phyloP scores from a whole-genome alignment of 2,113 vertebrate species.

The Saccopteryx bilineata region DNA sequence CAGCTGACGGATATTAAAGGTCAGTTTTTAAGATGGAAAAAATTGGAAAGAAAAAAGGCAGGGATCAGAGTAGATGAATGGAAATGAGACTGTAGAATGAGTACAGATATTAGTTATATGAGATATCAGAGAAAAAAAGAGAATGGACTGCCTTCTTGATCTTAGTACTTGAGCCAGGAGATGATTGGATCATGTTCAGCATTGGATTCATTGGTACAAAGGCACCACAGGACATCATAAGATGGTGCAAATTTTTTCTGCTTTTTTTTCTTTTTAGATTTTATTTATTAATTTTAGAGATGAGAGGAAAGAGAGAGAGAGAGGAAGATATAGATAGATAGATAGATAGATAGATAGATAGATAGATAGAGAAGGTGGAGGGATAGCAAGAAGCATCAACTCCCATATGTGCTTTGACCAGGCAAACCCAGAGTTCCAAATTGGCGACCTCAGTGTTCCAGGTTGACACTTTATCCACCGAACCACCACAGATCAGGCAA shows the following conservation, averaged over 20 bases:
- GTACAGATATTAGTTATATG: neutral
- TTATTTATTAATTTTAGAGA: too few species aligned
- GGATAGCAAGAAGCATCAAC: too few species aligned
- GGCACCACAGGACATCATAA: neutral
- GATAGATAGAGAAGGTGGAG: too few species aligned
- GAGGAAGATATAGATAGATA: too few species aligned
- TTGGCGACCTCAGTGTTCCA: too few species aligned
- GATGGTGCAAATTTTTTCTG: neutral
- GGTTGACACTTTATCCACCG: too few species aligned
- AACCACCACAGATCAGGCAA: too few species aligned
- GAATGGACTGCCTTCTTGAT: neutral
- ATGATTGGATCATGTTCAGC: neutral
- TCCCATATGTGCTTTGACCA: too few species aligned
- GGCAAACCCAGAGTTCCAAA: too few species aligned
- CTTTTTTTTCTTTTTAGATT: neutral
- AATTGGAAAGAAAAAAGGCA: conserved; percentile 7
- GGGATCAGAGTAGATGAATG: neutral
- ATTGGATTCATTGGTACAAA: neutral
- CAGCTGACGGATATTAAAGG: neutral
- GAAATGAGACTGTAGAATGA: conserved; percentile 35
- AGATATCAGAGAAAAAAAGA: neutral
- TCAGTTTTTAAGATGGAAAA: neutral
- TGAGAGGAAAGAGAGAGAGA: too few species aligned
- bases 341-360: too few species aligned
- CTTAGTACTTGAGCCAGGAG: conserved; percentile 23